These are phyloP conservation scores for Poecilia picta DNA, from an alignment of 2,797 vertebrate species.

Conservation along the genomic window DNA sequence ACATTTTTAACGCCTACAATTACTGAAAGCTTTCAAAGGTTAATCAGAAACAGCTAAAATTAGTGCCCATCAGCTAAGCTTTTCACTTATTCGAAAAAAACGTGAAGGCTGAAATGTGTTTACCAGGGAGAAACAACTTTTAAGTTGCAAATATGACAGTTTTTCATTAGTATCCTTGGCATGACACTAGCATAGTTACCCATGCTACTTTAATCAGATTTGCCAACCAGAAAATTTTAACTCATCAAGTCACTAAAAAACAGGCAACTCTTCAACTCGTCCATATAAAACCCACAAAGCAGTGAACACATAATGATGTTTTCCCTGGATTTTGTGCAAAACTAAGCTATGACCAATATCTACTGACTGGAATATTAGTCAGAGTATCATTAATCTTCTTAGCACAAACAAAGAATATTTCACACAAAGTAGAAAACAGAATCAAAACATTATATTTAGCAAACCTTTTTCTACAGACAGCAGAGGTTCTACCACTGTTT, in stretches of 20 bases:
- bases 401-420: background rate
- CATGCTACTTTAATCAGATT: background rate
- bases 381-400: background rate
- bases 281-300: background rate
- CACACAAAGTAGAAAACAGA: background rate
- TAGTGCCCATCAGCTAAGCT: background rate
- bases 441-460: background rate
- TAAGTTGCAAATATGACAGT: background rate
- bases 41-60: background rate
- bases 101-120: background rate
- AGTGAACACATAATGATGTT: background rate
- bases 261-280: background rate
- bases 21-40: background rate
- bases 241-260: background rate
- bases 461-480: background rate
- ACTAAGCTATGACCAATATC: background rate
- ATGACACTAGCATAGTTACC: background rate
- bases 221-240: background rate
- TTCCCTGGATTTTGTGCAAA: background rate
- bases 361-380: background rate
- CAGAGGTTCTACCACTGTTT: background rate
- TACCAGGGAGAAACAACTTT: background rate
- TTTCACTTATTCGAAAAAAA: background rate
- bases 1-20: background rate
- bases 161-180: background rate